These are phyloP conservation scores for Drosophila repletoides DNA, from an alignment of 1,140 invertebrate species.

Conservation along the genomic window DNA sequence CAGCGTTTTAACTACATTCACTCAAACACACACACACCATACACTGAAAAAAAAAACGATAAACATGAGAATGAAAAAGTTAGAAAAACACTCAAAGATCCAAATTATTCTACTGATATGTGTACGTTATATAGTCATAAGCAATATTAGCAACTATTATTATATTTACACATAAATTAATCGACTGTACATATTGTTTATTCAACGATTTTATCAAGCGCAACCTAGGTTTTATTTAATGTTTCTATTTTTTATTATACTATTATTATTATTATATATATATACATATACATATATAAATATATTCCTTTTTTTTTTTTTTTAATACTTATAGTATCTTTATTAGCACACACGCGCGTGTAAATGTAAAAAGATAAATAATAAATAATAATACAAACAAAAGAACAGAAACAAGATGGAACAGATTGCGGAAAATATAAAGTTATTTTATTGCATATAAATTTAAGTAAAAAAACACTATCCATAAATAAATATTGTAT, in stretches of 20 bases:
- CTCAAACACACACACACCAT: slow-evolving; percentile 2
- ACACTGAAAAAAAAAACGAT: slow-evolving; percentile 9
- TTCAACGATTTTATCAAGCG: slow-evolving; percentile 63
- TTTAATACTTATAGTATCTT: slow-evolving; percentile 23
- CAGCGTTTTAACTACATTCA: slow-evolving; percentile 58
- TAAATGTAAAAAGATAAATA: slow-evolving; percentile 31
- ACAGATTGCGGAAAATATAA: slow-evolving; percentile 31
- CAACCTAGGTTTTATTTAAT: slow-evolving; percentile 54
- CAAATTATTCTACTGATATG: slow-evolving; percentile 73
- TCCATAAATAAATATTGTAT: slow-evolving; percentile 51
- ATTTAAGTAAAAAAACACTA: slow-evolving; percentile 56
- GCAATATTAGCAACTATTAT: slow-evolving; percentile 74
- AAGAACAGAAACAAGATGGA: slow-evolving; percentile 5
- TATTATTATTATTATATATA: slow-evolving; percentile 25
- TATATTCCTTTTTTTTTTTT: slow-evolving; percentile 20
- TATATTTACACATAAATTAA: slow-evolving; percentile 34
- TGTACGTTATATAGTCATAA: slow-evolving; percentile 79
- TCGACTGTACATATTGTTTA: slow-evolving; percentile 66
- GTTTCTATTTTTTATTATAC: slow-evolving; percentile 32
- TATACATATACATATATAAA: slow-evolving; percentile 23
- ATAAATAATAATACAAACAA: slow-evolving; percentile 13
- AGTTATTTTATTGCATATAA: slow-evolving; percentile 68
- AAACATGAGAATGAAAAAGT: slow-evolving; percentile 9
- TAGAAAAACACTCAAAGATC: slow-evolving; percentile 47
- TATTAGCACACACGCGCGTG: slow-evolving; percentile 12